Evolutionary conservation across 2,888 invertebrate species (phyloP), one percentile per base, ranked within the genome.

Genomic region (Yponomeuta cagnagella): DNA sequence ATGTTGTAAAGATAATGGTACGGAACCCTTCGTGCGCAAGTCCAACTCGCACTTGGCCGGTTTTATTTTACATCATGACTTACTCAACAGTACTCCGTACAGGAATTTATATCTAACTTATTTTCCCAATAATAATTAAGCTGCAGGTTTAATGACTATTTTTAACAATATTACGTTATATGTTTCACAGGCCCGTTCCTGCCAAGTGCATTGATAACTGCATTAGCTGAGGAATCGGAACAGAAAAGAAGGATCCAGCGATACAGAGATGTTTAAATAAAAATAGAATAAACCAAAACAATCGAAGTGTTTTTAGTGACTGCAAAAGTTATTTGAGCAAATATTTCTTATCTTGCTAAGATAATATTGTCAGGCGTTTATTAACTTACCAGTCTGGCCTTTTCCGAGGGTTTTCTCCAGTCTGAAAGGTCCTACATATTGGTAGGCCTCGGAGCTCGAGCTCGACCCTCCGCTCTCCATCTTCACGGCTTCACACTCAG

Each of bases 351-450:
- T 23, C 12, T 23, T n/a, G 31, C 12, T 30, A 64, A 64, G 12
- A 30, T 15, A 37, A 37, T 43, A 5, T 10, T 3, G 12, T n/a
- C 52, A 15, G 30, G 31, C 31, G 67, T 9, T 67, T 12, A 33
- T 43, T 67, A 72, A 48, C 93, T 93, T 93, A 99, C 99, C 99
- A 89, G 99, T 99, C 93, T 99, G 99, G 76, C 99, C 99, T 91
- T 99, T 99, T 80, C 99, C 99, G 76, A 99, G 95, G 71, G 99
- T 99, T 92, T 99, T 99, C 92, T 99, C 99, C 90, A 99, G 94
- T 88, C 99, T 94, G 93, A 99, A 99, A 73, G 99, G 99, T 79
- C 99, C 99, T 82, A 99, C 99, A 93, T 98, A 99, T 87, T 97
- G 97, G 92, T 97, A 97, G 93, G 90, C 90, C 88, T 91, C 91